These are phyloP conservation scores for Campylomormyrus numenius DNA, from an alignment of 2,113 vertebrate genomes.

Conservation along the genomic window DNA sequence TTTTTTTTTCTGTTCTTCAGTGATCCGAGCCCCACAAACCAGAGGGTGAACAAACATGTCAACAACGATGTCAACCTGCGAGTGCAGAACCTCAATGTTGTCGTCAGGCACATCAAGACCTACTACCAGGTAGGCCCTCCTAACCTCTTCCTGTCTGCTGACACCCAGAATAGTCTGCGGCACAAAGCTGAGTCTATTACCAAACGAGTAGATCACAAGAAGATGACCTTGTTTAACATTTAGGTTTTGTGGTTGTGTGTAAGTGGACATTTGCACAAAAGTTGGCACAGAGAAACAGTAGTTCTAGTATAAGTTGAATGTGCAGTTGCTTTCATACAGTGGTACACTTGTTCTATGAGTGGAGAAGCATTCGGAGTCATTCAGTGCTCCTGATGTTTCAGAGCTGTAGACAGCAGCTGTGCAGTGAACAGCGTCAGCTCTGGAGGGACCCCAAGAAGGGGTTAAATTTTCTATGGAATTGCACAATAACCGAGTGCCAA, in stretches of 20 bases:
- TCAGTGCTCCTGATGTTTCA: background rate
- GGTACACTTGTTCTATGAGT: background rate
- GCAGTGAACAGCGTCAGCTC: too few species aligned
- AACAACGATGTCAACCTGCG: slow-evolving; percentile 75
- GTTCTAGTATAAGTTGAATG: background rate
- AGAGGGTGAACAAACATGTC: slow-evolving; percentile 72
- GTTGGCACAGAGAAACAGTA: background rate
- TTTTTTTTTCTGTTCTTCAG: background rate
- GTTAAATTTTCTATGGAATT: background rate
- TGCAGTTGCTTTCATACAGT: background rate
- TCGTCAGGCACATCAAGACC: slow-evolving; percentile 76
- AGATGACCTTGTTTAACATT: background rate
- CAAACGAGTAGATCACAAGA: background rate
- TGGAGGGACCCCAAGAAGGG: background rate
- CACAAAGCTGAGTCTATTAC: background rate
- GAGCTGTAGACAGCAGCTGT: background rate
- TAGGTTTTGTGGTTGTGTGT: background rate
- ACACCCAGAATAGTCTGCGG: background rate
- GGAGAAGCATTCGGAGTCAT: background rate
- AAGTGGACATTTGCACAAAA: background rate
- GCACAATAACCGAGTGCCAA: background rate
- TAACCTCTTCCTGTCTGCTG: background rate
- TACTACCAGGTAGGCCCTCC: slow-evolving; percentile 73
- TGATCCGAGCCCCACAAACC: slow-evolving; percentile 62
- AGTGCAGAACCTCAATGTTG: slow-evolving; percentile 74